Evolutionary conservation across 2,113 vertebrate species (phyloP).

Genomic region (Oreochromis tanganicae): DNA sequence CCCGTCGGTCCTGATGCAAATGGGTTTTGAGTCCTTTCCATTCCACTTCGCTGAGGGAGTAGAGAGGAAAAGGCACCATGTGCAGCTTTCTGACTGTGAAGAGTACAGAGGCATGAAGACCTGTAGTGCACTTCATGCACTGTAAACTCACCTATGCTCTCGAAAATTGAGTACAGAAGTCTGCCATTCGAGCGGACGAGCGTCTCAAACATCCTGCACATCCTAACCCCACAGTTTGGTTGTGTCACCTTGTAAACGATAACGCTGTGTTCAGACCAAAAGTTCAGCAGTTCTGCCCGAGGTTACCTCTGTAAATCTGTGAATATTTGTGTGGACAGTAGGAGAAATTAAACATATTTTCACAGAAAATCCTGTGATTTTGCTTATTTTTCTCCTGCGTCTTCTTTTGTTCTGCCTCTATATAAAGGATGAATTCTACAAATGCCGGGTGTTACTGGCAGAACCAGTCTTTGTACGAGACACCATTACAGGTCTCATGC

Average conservation of each 20-base stretch:
- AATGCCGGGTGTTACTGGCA: neutral
- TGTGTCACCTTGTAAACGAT: neutral
- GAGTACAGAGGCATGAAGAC: neutral
- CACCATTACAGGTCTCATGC: rapidly evolving
- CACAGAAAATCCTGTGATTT: neutral
- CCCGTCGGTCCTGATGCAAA: neutral
- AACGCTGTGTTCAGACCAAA: neutral
- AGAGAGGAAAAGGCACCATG: neutral
- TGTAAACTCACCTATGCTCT: neutral
- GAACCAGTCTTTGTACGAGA: neutral
- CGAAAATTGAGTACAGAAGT: rapidly evolving
- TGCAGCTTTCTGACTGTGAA: neutral
- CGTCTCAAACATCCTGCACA: neutral
- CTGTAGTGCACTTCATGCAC: neutral
- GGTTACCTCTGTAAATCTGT: neutral
- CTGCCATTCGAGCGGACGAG: neutral
- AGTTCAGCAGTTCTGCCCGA: rapidly evolving
- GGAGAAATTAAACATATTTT: neutral
- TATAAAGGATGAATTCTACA: neutral
- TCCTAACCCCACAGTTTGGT: rapidly evolving
- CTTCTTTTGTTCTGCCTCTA: neutral
- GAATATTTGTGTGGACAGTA: neutral
- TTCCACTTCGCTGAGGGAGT: neutral
- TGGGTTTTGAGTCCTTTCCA: rapidly evolving
- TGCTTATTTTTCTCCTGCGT: neutral